These are phyloP conservation scores for Pomatostomus ruficeps DNA, from an alignment of 2,113 vertebrate species.

Conservation along the genomic window DNA sequence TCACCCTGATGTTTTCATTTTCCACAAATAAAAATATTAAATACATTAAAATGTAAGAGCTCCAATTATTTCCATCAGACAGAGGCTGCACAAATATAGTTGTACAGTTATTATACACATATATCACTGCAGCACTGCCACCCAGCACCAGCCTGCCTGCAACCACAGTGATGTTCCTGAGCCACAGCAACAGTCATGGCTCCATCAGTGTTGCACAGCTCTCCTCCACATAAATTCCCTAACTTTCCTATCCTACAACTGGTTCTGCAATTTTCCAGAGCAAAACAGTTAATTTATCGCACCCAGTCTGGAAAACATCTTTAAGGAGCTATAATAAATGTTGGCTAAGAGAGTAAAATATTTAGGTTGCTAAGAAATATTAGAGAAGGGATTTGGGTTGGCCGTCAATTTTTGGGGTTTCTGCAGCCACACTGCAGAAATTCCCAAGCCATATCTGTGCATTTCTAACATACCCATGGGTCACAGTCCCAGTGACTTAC, in stretches of 20 bases:
- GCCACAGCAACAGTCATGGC: background rate
- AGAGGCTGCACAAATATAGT: background rate
- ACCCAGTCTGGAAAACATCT: conserved; percentile 7
- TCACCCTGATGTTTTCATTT: background rate
- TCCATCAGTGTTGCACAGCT: background rate
- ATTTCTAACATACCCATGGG: background rate
- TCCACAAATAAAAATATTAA: background rate
- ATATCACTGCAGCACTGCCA: background rate
- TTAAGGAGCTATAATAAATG: background rate
- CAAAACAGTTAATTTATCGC: background rate
- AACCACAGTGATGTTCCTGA: background rate
- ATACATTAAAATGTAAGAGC: background rate
- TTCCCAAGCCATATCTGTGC: background rate
- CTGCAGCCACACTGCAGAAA: background rate
- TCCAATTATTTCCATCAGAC: background rate
- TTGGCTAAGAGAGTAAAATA: background rate
- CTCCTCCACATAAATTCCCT: background rate
- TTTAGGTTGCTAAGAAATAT: conserved; percentile 7
- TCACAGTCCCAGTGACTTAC: background rate
- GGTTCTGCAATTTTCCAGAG: background rate
- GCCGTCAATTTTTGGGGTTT: background rate
- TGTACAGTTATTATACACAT: background rate
- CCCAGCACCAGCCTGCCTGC: background rate
- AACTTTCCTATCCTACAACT: background rate
- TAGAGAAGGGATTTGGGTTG: background rate